Evolutionary conservation across 1,140 invertebrate genomes (phyloP).

Genomic region (Teleogryllus occipitalis): DNA sequence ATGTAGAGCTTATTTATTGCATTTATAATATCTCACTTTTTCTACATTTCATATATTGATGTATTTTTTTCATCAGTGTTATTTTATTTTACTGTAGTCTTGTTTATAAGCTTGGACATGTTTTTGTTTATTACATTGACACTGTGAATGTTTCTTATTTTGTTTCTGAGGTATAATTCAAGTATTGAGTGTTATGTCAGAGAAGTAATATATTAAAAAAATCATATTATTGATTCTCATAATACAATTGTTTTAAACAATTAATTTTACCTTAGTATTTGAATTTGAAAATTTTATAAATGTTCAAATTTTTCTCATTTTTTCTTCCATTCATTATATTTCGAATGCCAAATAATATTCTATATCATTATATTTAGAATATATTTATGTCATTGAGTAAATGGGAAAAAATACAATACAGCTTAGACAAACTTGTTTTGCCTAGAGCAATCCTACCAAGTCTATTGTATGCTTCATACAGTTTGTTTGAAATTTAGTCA

Average conservation of each 20-base stretch:
- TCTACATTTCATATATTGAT: conserved; percentile 18
- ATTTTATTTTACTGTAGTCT: conserved; percentile 13
- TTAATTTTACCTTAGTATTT: background rate
- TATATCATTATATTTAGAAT: too few relatives aligned
- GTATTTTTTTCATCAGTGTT: conserved; percentile 16
- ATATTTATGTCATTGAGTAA: too few relatives aligned
- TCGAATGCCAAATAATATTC: too few relatives aligned
- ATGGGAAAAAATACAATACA: too few relatives aligned
- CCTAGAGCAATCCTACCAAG: too few relatives aligned
- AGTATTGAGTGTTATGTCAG: background rate
- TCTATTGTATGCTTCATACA: too few relatives aligned
- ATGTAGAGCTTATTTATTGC: conserved; percentile 18
- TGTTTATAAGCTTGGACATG: conserved; percentile 12
- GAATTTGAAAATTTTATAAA: too few relatives aligned
- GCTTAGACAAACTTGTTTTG: too few relatives aligned
- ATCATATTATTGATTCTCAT: background rate
- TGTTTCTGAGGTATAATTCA: conserved; percentile 10
- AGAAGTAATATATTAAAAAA: background rate
- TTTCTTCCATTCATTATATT: too few relatives aligned
- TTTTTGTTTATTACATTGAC: background rate
- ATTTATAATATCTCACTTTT: conserved; percentile 21
- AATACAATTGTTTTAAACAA: background rate
- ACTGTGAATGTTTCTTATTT: background rate
- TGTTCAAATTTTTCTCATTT: too few relatives aligned
- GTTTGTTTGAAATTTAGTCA: too few relatives aligned